phyloP scores from a whole-genome alignment of 2,888 invertebrate species.

The Aphidoletes aphidimyza region DNA sequence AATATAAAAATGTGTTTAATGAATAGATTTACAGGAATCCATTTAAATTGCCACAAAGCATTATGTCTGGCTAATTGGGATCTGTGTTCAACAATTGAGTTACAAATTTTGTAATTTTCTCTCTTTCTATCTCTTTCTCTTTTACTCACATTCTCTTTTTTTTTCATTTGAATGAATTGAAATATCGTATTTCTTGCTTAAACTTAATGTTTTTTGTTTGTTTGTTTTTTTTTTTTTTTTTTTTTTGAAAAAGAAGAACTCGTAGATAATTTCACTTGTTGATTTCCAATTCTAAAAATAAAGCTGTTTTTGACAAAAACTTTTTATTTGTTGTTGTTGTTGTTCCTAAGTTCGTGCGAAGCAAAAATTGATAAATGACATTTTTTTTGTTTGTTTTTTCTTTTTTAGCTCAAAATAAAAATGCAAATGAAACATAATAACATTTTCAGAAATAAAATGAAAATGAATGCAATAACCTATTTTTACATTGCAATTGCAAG shows the following conservation, averaged over 20 bases:
- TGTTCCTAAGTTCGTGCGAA: not conserved
- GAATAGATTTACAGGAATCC: conserved; percentile 33
- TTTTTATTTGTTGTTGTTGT: too few species aligned
- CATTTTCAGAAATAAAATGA: too few species aligned
- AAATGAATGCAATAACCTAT: not conserved
- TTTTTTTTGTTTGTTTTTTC: not conserved
- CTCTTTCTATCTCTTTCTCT: too few species aligned
- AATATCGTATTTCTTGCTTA: not conserved
- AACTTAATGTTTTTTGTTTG: not conserved
- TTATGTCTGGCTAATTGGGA: not conserved
- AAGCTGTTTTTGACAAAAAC: not conserved
- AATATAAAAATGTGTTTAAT: conserved; percentile 27
- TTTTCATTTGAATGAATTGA: conserved; percentile 13
- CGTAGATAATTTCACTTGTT: not conserved
- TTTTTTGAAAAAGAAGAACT: not conserved
- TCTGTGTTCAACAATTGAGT: conserved; percentile 30
- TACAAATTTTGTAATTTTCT: not conserved
- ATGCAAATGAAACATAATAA: not conserved
- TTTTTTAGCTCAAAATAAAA: not conserved
- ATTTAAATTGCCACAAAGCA: not conserved
- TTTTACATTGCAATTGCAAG: not conserved
- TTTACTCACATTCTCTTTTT: not conserved
- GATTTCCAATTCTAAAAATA: not conserved
- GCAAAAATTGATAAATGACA: too few species aligned
- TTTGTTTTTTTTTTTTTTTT: not conserved